phyloP scores from a whole-genome alignment of 2,797 vertebrate species.

The Sphaeramia orbicularis region DNA sequence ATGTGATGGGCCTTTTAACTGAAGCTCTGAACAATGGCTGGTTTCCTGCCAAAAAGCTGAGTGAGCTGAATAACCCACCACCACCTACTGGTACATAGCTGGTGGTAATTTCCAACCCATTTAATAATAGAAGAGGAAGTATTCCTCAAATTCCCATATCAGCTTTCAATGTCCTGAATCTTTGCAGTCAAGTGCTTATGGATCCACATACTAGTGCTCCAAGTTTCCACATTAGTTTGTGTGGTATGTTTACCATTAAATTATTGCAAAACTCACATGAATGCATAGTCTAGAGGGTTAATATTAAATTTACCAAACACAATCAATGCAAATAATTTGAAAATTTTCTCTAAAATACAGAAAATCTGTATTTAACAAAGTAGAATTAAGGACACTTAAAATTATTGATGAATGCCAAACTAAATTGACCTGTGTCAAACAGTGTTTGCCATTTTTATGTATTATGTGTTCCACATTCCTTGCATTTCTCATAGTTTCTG shows the following conservation, averaged over 20 bases:
- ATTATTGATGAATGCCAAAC: too few species aligned
- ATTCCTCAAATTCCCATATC: constrained; percentile 26
- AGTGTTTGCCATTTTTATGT: too few species aligned
- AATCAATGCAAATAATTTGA: constrained; percentile 46
- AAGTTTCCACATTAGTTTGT: constrained; percentile 25
- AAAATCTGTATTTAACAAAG: constrained; percentile 56
- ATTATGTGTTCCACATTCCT: too few species aligned
- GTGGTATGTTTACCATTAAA: constrained; percentile 18
- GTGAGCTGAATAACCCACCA: constrained; percentile 43
- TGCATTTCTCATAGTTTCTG: too few species aligned
- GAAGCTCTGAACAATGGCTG: constrained; percentile 46
- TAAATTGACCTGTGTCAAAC: constrained; percentile 55
- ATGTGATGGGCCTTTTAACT: constrained; percentile 38
- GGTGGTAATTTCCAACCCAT: constrained; percentile 42
- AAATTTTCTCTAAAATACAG: constrained; percentile 47
- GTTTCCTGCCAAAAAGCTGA: constrained; percentile 45
- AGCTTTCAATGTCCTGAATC: too few species aligned
- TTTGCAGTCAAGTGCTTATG: too few species aligned
- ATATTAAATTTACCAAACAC: constrained; percentile 35
- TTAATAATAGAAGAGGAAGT: constrained; percentile 62
- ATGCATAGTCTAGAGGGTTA: constrained; percentile 18
- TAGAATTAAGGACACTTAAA: constrained; percentile 38
- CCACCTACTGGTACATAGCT: constrained; percentile 49
- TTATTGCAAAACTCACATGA: constrained; percentile 31
- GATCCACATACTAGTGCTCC: constrained; percentile 11